phyloP scores from a whole-genome alignment of 2,113 vertebrate species.

The Oryzias woworae region DNA sequence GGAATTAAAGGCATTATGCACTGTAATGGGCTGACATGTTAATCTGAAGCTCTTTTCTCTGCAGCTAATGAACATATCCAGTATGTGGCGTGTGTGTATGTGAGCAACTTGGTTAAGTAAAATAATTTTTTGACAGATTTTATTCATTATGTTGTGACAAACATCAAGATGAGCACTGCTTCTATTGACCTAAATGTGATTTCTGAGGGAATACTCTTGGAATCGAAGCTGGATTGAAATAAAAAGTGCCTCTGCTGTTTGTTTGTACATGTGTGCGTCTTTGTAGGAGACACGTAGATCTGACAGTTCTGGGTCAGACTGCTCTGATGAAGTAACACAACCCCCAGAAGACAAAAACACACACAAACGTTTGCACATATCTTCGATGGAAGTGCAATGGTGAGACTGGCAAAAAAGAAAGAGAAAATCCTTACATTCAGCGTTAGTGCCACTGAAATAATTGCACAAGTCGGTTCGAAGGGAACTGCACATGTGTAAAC shows the following conservation, averaged over 20 bases:
- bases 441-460: conserved; percentile 27
- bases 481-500: conserved; percentile 24
- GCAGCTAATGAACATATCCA: conserved; percentile 73
- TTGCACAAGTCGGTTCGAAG: conserved; percentile 19
- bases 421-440: conserved; percentile 12
- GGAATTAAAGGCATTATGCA: conserved; percentile 66
- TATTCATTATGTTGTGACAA: conserved; percentile 15
- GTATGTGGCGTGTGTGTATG: conserved; percentile 34
- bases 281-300: conserved; percentile 38
- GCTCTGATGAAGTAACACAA: conserved; percentile 55
- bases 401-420: conserved; percentile 37
- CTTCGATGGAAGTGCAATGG: conserved; percentile 52
- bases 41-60: conserved; percentile 71
- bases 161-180: conserved; percentile 14
- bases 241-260: conserved; percentile 16
- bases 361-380: conserved; percentile 10
- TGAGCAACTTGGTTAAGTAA: conserved; percentile 24
- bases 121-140: conserved; percentile 20
- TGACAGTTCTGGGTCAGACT: conserved; percentile 75
- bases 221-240: not conserved
- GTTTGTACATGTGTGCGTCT: conserved; percentile 26
- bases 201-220: no score
- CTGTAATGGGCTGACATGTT: conserved; percentile 72
- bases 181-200: no score
- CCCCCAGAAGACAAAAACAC: conserved; percentile 44